Evolutionary conservation across 2,888 invertebrate species (phyloP).

Genomic region (Sarcophaga caerulescens): DNA sequence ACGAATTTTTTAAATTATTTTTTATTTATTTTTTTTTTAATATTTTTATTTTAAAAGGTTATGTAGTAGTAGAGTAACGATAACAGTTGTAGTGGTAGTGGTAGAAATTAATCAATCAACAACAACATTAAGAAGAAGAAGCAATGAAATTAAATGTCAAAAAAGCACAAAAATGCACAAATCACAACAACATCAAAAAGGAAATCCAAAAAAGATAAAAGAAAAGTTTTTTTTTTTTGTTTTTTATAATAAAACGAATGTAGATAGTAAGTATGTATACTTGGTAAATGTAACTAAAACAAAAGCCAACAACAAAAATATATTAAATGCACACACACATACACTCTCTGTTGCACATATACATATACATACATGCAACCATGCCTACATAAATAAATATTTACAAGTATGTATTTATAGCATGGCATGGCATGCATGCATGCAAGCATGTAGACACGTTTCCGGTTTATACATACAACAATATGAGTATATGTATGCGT

Average conservation of each 20-base stretch:
- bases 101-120: neutral
- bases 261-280: neutral
- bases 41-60: neutral
- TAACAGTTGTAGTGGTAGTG: neutral
- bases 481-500: neutral
- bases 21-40: neutral
- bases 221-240: conserved; percentile 1
- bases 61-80: conserved; percentile 33
- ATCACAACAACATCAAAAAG: conserved; percentile 82
- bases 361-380: neutral
- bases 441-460: neutral
- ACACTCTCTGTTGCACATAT: neutral
- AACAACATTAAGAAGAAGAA: conserved; percentile 39
- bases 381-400: neutral
- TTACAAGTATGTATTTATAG: neutral
- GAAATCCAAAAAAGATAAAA: conserved; percentile 78
- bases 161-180: conserved; percentile 71
- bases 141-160: conserved; percentile 70
- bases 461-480: neutral
- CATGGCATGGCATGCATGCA: neutral
- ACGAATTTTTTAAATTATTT: neutral
- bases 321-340: conserved; percentile 47
- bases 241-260: neutral
- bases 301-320: conserved; percentile 69
- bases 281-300: conserved; percentile 19